Conservation (phyloP, 2,113 vertebrate species). For the Cervus canadensis region DNA sequence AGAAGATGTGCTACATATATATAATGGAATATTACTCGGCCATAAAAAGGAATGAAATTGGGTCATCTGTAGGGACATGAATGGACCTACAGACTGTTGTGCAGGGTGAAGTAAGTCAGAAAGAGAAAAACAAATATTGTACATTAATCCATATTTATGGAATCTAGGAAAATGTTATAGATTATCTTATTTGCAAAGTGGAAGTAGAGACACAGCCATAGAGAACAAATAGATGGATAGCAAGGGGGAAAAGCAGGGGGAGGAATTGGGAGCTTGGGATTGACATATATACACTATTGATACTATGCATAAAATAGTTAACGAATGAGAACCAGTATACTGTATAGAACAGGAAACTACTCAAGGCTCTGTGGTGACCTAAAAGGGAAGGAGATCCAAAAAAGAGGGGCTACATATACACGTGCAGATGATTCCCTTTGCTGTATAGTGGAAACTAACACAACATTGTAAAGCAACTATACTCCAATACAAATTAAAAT, state of each 20-base stretch:
- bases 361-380: background rate
- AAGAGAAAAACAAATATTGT: background rate
- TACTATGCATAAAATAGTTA: background rate
- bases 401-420: background rate
- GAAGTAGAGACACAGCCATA: background rate
- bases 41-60: background rate
- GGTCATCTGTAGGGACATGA: background rate
- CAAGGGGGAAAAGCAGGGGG: background rate
- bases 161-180: background rate
- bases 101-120: background rate
- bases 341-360: background rate
- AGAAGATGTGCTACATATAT: background rate
- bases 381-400: background rate
- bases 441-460: background rate
- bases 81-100: background rate
- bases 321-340: background rate
- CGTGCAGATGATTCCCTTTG: background rate
- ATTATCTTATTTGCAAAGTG: background rate
- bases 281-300: background rate
- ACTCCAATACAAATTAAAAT: background rate
- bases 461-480: background rate
- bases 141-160: background rate
- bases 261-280: background rate
- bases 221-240: background rate
- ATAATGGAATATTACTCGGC: background rate